Percentiles rank a stretch among this genome's conserved stretches.
These are phyloP conservation scores for Listrodromus nycthemerus DNA, from an alignment of 2,888 invertebrate genomes.

Conservation along the genomic window DNA sequence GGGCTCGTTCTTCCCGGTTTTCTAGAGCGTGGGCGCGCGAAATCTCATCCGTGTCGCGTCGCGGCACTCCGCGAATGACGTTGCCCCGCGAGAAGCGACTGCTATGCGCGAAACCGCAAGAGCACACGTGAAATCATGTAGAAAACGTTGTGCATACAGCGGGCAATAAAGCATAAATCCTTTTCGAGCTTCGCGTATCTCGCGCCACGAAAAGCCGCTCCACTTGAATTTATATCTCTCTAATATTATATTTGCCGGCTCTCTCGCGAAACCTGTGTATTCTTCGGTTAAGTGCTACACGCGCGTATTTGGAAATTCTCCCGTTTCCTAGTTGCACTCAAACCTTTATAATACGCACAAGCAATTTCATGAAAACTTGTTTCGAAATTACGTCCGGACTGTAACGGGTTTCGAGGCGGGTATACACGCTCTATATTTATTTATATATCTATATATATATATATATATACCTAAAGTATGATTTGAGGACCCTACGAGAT, in stretches of 20 bases:
- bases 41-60: slow-evolving; percentile 66
- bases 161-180: slow-evolving; percentile 47
- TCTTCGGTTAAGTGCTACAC: slow-evolving; percentile 17
- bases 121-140: slow-evolving; percentile 35
- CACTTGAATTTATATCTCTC: slow-evolving; percentile 29
- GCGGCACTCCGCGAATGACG: slow-evolving; percentile 45
- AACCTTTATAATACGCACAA: slow-evolving; percentile 4
- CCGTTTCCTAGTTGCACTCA: slow-evolving; percentile 27
- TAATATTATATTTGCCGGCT: background rate
- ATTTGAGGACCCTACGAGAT: too few species aligned
- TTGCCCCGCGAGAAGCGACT: slow-evolving; percentile 46
- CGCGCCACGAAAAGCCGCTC: slow-evolving; percentile 25
- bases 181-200: slow-evolving; percentile 4
- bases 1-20: slow-evolving; percentile 69
- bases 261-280: slow-evolving; percentile 3
- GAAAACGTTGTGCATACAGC: slow-evolving; percentile 31
- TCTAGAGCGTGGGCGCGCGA: slow-evolving; percentile 72
- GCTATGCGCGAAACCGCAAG: slow-evolving; percentile 9
- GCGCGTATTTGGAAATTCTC: slow-evolving; percentile 48
- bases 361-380: slow-evolving; percentile 59
- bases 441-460: slow-evolving; percentile 16
- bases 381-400: slow-evolving; percentile 46
- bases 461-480: too few species aligned
- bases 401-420: slow-evolving; percentile 39
- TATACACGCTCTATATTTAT: slow-evolving; percentile 6